Conservation (phyloP, 2,888 invertebrate genomes). For the Acleris cristana region DNA sequence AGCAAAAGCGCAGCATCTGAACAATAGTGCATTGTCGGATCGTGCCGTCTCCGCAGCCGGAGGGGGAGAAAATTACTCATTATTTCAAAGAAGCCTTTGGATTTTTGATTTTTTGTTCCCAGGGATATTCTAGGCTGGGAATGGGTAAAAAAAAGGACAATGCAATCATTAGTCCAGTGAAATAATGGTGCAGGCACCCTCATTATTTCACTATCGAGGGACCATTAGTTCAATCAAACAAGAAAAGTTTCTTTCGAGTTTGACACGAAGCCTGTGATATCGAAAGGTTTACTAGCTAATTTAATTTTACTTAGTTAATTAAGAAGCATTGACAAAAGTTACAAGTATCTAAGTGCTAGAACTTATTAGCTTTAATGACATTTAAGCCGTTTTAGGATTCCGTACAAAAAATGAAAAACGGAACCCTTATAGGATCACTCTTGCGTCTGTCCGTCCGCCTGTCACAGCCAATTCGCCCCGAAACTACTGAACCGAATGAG, state of each 20-base stretch:
- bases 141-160: slow-evolving; percentile 28
- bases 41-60: slow-evolving; percentile 7
- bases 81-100: slow-evolving; percentile 19
- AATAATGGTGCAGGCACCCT: slow-evolving; percentile 16
- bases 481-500: no score
- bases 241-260: slow-evolving; percentile 10
- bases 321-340: not conserved
- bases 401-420: no score
- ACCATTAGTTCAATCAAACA: not conserved
- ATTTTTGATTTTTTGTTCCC: slow-evolving; percentile 11
- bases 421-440: no score
- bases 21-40: slow-evolving; percentile 55
- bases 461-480: no score
- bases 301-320: not conserved
- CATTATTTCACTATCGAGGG: slow-evolving; percentile 11
- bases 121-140: slow-evolving; percentile 4
- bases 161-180: slow-evolving; percentile 18
- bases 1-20: slow-evolving; percentile 71
- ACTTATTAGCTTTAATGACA: no score
- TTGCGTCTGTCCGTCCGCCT: no score
- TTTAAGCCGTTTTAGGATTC: no score
- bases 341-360: not conserved
- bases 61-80: slow-evolving; percentile 16
- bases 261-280: not conserved
- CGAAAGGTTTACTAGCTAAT: not conserved